Conservation (phyloP, 2,888 invertebrate genomes). For the Synergus umbraculus region DNA sequence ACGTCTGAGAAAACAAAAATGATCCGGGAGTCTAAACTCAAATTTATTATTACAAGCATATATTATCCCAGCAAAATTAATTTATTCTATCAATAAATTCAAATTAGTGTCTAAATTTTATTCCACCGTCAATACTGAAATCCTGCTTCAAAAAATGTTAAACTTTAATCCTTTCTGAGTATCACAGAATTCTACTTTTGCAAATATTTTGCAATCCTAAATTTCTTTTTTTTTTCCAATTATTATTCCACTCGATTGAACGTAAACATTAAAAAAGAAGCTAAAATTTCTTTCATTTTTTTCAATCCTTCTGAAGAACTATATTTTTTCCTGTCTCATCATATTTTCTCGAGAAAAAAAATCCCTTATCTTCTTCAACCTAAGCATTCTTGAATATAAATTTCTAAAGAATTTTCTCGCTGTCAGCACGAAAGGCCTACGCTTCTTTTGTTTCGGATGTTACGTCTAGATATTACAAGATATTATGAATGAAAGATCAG, state of each 20-base stretch:
- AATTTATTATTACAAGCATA: not conserved
- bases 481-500: conserved; percentile 11
- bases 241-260: no score
- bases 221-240: no score
- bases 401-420: not conserved
- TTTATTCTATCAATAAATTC: not conserved
- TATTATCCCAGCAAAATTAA: not conserved
- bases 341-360: not conserved
- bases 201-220: no score
- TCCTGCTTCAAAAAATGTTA: not conserved
- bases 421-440: not conserved
- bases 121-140: not conserved
- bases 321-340: not conserved
- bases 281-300: no score
- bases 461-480: not conserved
- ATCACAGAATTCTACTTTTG: no score
- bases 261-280: no score
- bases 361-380: not conserved
- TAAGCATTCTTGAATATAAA: not conserved
- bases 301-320: no score
- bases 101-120: not conserved
- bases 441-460: not conserved
- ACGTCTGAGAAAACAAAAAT: conserved; percentile 3
- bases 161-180: no score
- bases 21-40: not conserved